These are phyloP conservation scores for Phortica variegata DNA, from an alignment of 1,140 invertebrate species.

Conservation along the genomic window DNA sequence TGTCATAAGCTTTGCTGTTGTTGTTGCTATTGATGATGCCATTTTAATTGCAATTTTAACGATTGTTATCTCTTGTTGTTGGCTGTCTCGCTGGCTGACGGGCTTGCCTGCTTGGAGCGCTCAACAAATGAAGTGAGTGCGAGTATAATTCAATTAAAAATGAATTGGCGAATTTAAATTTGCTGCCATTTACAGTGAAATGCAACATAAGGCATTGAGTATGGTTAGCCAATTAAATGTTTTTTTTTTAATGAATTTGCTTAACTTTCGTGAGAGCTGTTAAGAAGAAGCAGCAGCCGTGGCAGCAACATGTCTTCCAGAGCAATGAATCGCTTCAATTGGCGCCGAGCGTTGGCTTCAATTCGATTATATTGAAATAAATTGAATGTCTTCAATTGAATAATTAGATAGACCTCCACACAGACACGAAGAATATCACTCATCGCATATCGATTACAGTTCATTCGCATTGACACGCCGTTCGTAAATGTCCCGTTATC, in stretches of 20 bases:
- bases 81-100: no score
- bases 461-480: background rate
- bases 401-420: slow-evolving; percentile 37
- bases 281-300: slow-evolving; percentile 12
- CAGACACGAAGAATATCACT: no score
- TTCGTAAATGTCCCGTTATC: slow-evolving; percentile 27
- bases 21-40: no score
- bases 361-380: slow-evolving; percentile 55
- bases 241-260: slow-evolving; percentile 52
- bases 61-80: no score
- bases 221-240: no score
- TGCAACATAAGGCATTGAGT: no score
- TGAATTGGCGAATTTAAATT: background rate
- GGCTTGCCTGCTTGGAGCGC: no score
- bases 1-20: no score
- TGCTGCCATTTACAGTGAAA: no score
- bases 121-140: no score
- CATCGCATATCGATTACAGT: no score
- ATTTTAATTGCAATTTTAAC: no score
- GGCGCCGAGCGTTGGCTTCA: slow-evolving; percentile 32
- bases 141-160: background rate
- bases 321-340: slow-evolving; percentile 4
- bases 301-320: slow-evolving; percentile 1
- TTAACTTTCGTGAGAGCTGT: slow-evolving; percentile 49
- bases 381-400: slow-evolving; percentile 54